Percentiles rank a stretch among this genome's conserved stretches.
phyloP scores from a whole-genome alignment of 1,140 invertebrate species.

The Lineus longissimus region DNA sequence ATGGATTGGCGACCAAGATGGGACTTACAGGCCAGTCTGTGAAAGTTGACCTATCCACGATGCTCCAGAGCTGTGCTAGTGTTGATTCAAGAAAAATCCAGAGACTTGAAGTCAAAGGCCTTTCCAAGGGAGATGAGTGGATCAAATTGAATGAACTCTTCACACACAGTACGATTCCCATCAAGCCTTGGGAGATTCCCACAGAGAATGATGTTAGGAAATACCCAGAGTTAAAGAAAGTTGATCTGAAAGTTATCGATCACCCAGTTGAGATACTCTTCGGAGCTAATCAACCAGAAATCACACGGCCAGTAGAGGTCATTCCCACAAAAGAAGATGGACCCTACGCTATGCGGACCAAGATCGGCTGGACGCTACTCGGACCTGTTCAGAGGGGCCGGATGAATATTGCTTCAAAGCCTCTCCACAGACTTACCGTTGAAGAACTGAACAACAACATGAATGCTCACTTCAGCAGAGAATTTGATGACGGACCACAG shows the following conservation, averaged over 20 bases:
- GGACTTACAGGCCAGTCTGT: background rate
- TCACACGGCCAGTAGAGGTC: background rate
- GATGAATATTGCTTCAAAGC: background rate
- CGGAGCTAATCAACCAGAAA: background rate
- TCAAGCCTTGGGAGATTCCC: background rate
- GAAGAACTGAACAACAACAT: background rate
- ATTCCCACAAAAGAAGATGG: constrained; percentile 1
- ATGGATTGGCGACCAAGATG: background rate
- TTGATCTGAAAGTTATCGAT: constrained; percentile 4
- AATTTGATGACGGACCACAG: constrained; percentile 4
- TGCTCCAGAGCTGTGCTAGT: background rate
- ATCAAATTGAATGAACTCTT: background rate
- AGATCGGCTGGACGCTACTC: background rate
- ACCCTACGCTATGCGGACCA: constrained; percentile 4
- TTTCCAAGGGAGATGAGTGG: background rate
- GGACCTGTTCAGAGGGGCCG: constrained; percentile 4
- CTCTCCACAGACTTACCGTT: background rate
- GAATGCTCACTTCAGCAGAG: background rate
- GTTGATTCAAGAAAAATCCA: background rate
- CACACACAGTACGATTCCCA: background rate
- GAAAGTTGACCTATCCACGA: background rate
- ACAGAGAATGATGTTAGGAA: background rate
- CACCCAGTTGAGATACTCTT: background rate
- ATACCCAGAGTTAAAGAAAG: background rate
- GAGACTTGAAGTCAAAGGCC: background rate